phyloP scores from a whole-genome alignment of 64 coral and sea anemone species.

The Anthopleura sola region DNA sequence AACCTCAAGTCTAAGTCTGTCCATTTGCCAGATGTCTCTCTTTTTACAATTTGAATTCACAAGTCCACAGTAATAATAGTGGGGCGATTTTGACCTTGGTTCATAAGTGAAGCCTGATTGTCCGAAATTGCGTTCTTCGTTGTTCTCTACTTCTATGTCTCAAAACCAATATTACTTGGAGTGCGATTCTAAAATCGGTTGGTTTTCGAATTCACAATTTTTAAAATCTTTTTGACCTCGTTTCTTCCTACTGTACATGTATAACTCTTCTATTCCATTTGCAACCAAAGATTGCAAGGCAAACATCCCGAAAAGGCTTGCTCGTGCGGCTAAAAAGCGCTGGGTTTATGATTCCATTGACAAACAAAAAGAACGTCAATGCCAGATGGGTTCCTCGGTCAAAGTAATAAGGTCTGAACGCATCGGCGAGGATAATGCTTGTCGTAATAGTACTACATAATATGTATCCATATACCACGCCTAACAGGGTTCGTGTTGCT shows the following conservation, averaged over 20 bases:
- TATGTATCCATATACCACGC: not conserved
- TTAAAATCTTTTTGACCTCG: no score
- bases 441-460: not conserved
- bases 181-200: no score
- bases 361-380: conserved; percentile 11
- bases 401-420: conserved; percentile 2
- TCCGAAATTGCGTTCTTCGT: no score
- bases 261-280: conserved; percentile 16
- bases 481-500: not conserved
- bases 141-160: no score
- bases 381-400: conserved; percentile 2
- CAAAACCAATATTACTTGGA: no score
- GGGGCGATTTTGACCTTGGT: no score
- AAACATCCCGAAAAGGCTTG: conserved; percentile 5
- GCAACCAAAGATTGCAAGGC: not conserved
- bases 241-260: conserved; percentile 2
- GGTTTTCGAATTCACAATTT: no score
- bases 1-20: no score
- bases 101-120: no score
- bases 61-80: no score
- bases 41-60: no score
- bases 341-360: not conserved
- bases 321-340: conserved; percentile 1
- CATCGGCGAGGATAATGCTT: not conserved
- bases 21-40: no score